These are phyloP conservation scores for Mactromeris polynyma DNA, from an alignment of 2,888 invertebrate genomes.

Conservation along the genomic window DNA sequence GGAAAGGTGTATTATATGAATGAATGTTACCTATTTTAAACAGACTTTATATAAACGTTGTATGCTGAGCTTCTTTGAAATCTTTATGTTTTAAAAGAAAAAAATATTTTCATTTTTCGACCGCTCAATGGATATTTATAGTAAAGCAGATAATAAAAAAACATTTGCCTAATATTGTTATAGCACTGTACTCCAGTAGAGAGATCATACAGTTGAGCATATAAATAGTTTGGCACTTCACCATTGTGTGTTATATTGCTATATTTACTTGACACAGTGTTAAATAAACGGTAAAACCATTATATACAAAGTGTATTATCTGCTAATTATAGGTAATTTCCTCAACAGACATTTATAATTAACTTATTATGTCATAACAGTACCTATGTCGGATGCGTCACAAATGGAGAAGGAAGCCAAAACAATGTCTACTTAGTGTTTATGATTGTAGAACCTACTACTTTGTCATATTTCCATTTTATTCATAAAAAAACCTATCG, in stretches of 20 bases:
- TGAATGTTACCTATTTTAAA: no score
- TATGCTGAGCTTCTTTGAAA: no score
- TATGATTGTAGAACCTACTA: not conserved
- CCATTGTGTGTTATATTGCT: not conserved
- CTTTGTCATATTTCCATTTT: not conserved
- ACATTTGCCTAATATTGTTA: no score
- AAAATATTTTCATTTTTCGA: no score
- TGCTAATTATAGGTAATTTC: not conserved
- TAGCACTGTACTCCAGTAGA: no score
- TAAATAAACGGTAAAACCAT: no score
- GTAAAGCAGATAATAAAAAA: no score
- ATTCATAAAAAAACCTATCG: not conserved
- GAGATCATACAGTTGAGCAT: no score
- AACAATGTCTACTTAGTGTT: not conserved
- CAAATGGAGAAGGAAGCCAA: not conserved
- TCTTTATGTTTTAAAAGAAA: no score
- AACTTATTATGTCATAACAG: not conserved
- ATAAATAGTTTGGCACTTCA: not conserved
- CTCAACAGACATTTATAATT: not conserved
- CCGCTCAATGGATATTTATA: no score
- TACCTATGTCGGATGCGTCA: not conserved
- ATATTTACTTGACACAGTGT: constrained; percentile 7
- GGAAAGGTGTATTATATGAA: no score
- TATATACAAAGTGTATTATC: not conserved
- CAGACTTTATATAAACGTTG: no score